Evolutionary conservation across 1,140 invertebrate genomes (phyloP), one percentile per base, ranked within the genome.

Genomic region (Trichonephila clavata): DNA sequence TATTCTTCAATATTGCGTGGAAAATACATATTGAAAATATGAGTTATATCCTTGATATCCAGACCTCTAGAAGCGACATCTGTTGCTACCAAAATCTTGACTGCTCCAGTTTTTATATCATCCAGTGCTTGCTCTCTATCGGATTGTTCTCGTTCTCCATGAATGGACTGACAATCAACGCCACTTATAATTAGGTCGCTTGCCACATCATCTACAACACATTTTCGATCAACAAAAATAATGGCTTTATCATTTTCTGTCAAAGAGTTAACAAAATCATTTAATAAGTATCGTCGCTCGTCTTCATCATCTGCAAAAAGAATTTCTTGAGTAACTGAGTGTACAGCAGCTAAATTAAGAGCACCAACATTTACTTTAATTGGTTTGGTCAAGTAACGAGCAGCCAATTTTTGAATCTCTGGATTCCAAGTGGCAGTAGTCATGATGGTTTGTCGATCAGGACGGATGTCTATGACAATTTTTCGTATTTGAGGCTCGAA

Each of bases 1-100:
- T 99, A 99, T 95, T 99, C 98, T 95, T 99, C 98, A 95, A 99
- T 98, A 95, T 98, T 98, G 16, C 97, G 96, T 0, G 98, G 98
- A 95, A 99, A 98, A 95, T 99, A 98, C 95, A 97, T 98, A 95
- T 99, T 99, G 21, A 99, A 96, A 4, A 99, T 98, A 94, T 98
- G 97, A 96, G 98, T 98, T 6, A 99, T 97, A 95, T 99, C 98
- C 95, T 98, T 97, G 65, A 99, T 98, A 95, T 99, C 98, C 81
- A 99, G 97, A 57, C 98, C 98, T 94, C 98, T 96, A 57, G 98
- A 98, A 0, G 98, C 98, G 24, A 99, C 97, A 96, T 99, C 98
- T n/a, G 98, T 99, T 6, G 98, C 98, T 32, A 99, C 97, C n/a
- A 99, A 96, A 94, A 99, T 98, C 59, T 96, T 96, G 0, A 98